phyloP scores from a whole-genome alignment of 2,113 vertebrate species.

The Poeciliopsis occidentalis region DNA sequence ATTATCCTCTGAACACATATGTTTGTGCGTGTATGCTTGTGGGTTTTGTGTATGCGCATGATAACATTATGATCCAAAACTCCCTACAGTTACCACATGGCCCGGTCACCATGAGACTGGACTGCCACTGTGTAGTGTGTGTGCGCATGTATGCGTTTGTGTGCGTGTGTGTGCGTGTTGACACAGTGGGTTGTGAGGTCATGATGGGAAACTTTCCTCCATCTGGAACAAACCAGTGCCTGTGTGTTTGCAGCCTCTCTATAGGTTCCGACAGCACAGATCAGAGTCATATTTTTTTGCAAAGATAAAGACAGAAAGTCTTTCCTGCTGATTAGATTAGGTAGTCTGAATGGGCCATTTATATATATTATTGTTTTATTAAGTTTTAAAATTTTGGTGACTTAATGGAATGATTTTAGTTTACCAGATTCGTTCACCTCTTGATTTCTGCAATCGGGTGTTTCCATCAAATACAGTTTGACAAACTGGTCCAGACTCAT shows the following conservation, averaged over 20 bases:
- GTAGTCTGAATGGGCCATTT: too few species aligned
- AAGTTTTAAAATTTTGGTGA: not conserved
- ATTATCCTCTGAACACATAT: not conserved
- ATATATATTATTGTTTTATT: not conserved
- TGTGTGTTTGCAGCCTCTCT: slow-evolving; percentile 25
- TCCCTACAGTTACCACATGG: slow-evolving; percentile 66
- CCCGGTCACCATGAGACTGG: slow-evolving; percentile 56
- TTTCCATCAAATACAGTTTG: too few species aligned
- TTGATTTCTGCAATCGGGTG: too few species aligned
- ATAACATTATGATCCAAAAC: slow-evolving; percentile 48
- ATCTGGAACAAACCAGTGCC: slow-evolving; percentile 54
- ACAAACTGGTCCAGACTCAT: too few species aligned
- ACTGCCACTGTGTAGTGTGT: slow-evolving; percentile 48
- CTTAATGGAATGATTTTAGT: not conserved
- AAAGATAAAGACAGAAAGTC: not conserved
- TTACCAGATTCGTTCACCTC: not conserved
- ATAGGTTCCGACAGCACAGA: slow-evolving; percentile 47
- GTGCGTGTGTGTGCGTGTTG: slow-evolving; percentile 1
- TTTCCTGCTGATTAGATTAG: too few species aligned
- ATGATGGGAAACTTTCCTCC: slow-evolving; percentile 56
- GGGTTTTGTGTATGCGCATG: slow-evolving; percentile 26
- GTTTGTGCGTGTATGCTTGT: slow-evolving; percentile 33
- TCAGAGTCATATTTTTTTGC: slow-evolving; percentile 43
- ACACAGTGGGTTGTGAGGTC: slow-evolving; percentile 38
- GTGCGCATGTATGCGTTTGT: not conserved